These are phyloP conservation scores for Ginglymostoma cirratum DNA, from an alignment of 2,113 vertebrate species.

Conservation along the genomic window DNA sequence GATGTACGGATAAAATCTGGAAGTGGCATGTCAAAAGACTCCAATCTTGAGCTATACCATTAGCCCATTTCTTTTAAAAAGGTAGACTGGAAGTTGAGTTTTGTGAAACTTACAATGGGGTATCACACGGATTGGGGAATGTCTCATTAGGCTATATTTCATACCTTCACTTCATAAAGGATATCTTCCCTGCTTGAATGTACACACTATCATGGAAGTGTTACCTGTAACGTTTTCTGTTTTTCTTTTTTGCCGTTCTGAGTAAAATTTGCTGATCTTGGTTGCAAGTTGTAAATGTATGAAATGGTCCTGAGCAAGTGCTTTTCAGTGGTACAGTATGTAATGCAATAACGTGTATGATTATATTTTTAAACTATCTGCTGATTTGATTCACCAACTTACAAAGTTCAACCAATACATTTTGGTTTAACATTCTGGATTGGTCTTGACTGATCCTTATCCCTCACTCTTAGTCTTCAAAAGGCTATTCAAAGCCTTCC, in stretches of 20 bases:
- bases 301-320: not conserved
- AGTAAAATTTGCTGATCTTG: not conserved
- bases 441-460: not conserved
- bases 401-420: not conserved
- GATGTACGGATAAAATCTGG: not conserved
- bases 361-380: not conserved
- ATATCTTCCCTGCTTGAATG: not conserved
- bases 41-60: not conserved
- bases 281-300: not conserved
- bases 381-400: not conserved
- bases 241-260: not conserved
- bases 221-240: not conserved
- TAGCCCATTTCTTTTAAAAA: not conserved
- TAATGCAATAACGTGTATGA: not conserved
- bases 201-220: not conserved
- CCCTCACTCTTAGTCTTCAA: not conserved
- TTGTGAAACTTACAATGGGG: not conserved
- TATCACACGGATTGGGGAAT: not conserved
- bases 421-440: not conserved
- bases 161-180: not conserved
- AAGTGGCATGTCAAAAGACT: not conserved
- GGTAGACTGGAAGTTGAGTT: not conserved
- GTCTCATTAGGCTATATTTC: not conserved
- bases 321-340: not conserved
- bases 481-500: not conserved